Conservation (phyloP, 2,888 invertebrate genomes). For the Epsilonema sp. region DNA sequence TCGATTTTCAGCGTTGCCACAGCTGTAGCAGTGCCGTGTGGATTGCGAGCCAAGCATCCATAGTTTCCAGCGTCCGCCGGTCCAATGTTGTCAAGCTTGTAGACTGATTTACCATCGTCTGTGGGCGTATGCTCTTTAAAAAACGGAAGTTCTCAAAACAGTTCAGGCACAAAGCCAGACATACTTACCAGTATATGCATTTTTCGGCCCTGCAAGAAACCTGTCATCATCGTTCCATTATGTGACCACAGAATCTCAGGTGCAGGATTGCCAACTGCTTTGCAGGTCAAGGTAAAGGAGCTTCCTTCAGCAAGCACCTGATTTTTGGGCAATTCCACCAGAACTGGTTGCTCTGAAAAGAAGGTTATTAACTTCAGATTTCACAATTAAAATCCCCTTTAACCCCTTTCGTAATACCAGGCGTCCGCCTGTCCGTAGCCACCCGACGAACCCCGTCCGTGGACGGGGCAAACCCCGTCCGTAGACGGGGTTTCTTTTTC, state of each 20-base stretch:
- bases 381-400: no score
- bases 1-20: constrained; percentile 15
- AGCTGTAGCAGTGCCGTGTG: constrained; percentile 26
- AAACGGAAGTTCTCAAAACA: no score
- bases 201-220: no score
- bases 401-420: no score
- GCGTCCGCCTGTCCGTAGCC: no score
- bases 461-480: no score
- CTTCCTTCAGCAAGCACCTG: constrained; percentile 11
- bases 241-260: constrained; percentile 43
- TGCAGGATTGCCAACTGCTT: constrained; percentile 42
- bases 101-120: constrained; percentile 9
- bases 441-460: no score
- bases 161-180: no score
- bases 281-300: constrained; percentile 32
- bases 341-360: constrained; percentile 9
- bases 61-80: constrained; percentile 30
- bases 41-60: constrained; percentile 34
- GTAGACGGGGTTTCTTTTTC: no score
- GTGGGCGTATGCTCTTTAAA: constrained; percentile 1
- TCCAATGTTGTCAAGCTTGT: constrained; percentile 11
- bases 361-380: neutral
- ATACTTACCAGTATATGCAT: no score
- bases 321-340: constrained; percentile 16
- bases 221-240: constrained; percentile 28